These are phyloP conservation scores for Archaeoteleia sp. DNA, from an alignment of 2,888 invertebrate species.

Conservation along the genomic window DNA sequence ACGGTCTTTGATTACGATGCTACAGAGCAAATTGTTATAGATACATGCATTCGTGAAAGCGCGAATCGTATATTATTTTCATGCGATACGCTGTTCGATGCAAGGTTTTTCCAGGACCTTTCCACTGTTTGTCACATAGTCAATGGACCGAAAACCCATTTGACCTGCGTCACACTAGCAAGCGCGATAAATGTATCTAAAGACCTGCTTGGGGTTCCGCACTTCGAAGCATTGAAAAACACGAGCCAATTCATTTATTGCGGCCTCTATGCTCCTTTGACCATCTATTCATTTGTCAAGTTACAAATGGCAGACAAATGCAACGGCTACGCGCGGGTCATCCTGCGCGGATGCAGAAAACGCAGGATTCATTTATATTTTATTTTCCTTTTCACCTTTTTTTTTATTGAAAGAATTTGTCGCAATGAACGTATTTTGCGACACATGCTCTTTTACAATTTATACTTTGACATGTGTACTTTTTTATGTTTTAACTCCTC, in stretches of 20 bases:
- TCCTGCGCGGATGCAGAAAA: no score
- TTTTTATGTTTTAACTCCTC: no score
- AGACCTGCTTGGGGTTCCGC: constrained; percentile 16
- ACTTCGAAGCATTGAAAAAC: constrained; percentile 23
- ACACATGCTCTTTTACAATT: no score
- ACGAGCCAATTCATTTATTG: constrained; percentile 17
- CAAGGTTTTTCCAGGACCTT: constrained; percentile 15
- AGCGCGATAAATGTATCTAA: constrained; percentile 24
- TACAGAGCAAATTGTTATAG: constrained; percentile 6
- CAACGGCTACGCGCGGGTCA: no score
- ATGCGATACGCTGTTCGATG: constrained; percentile 15
- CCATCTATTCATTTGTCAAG: constrained; percentile 1
- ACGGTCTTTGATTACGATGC: constrained; percentile 11
- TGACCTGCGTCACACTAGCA: constrained; percentile 17
- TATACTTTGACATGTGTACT: no score
- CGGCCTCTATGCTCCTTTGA: constrained; percentile 12
- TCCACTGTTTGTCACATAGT: constrained; percentile 22
- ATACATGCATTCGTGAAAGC: constrained; percentile 9
- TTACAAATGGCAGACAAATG: not conserved
- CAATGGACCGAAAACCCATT: constrained; percentile 31
- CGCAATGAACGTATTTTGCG: no score
- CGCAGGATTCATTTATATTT: not conserved
- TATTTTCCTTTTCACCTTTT: no score
- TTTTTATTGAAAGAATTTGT: no score
- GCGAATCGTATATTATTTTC: constrained; percentile 18